Percentiles rank a stretch among this genome's conserved stretches.
These are phyloP conservation scores for Leucoraja ocellata DNA, from an alignment of 2,797 vertebrate genomes.

Conservation along the genomic window DNA sequence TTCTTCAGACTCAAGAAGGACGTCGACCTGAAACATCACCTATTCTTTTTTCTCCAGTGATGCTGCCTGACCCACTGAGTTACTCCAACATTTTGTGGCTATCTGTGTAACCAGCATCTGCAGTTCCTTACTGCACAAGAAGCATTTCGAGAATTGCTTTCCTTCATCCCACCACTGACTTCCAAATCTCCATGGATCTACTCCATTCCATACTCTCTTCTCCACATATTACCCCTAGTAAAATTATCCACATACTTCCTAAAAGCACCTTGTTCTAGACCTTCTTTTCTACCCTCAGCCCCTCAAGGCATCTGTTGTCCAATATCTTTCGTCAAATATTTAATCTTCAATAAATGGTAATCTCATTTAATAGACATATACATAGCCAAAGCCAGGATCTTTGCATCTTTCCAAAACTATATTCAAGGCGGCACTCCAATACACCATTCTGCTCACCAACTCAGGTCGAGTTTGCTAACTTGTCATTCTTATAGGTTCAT, in stretches of 20 bases:
- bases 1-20: too few species aligned
- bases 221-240: background rate
- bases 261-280: background rate
- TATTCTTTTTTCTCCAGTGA: too few species aligned
- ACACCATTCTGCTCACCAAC: background rate
- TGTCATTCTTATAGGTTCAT: too few species aligned
- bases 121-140: too few species aligned
- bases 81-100: too few species aligned
- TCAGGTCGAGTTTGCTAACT: background rate
- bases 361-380: background rate
- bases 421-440: background rate
- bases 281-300: background rate
- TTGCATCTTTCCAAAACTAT: background rate
- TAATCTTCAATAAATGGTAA: background rate
- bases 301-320: background rate
- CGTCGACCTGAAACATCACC: too few species aligned
- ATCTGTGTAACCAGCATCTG: too few species aligned
- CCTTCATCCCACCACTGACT: background rate
- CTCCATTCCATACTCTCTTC: background rate
- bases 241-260: background rate
- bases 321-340: background rate
- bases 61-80: too few species aligned
- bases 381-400: background rate
- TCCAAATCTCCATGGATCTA: background rate
- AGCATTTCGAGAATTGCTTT: background rate